Base-by-base conservation (phyloP, 2,113 vertebrate species). In the Pardalotus punctatus region DNA sequence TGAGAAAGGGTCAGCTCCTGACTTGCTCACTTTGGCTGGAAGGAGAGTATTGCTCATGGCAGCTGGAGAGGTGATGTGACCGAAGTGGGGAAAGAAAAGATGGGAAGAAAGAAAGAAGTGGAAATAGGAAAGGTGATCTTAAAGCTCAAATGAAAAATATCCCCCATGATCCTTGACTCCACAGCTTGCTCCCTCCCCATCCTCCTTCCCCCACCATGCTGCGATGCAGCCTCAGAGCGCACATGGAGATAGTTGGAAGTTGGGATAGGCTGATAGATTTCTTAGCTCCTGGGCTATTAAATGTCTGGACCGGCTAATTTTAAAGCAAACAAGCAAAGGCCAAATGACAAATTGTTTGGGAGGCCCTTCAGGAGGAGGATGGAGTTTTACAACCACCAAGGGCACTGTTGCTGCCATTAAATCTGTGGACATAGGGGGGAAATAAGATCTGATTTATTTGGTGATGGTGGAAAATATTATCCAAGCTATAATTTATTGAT, bases 391-490 rank as follows among this genome's bases (percentile, higher is more conserved):
- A 13, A 92, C 54, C 80, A 93, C 87, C 91, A 81, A 89, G 92
- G 76, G 85, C 89, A 92, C 70, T 9, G 71, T 78, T 91, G 61
- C 76, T 95, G 84, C 85, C 81, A 56, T 78, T 95, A 91, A 86
- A 95, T 64, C 57, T 42, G 54, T 66, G 92, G 88, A 94, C 83
- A 51, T 23, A 6, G 48, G 53, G 76, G 72, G 7, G 90, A 88
- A 94, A 93, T 91, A 92, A 91, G 90, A 71, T 25, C 88, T 93
- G 85, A 95, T 96, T 96, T 97, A 95, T 97, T 69, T 81, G 87
- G 82, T 86, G 74, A 58, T 5, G 31, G 85, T 82, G 80, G 91
- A 86, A 82, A 92, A 89, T 60, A 76, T 89, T 92, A 92, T 76
- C 81, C 90, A 73, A 43, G 36, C 91, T 61, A 13, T 90, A 94